A percentile compares a stretch with the other conserved stretches of the same genome.
These are phyloP conservation scores for Urophycis tenuis DNA, from an alignment of 2,797 vertebrate species.

Conservation along the genomic window DNA sequence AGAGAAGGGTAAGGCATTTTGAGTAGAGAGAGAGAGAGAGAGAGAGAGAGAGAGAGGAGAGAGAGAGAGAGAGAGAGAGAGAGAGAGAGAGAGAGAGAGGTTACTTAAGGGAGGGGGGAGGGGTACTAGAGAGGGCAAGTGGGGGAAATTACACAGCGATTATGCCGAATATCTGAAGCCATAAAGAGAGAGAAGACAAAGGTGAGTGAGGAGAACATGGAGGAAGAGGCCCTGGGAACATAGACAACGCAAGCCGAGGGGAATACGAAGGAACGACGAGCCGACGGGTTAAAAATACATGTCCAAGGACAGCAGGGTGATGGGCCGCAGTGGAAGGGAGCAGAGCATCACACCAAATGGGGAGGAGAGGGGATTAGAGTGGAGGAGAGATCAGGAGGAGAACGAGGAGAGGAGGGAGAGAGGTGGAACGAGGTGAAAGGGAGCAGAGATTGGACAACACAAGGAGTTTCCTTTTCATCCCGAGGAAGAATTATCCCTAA, in stretches of 20 bases:
- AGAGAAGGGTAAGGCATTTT: not conserved
- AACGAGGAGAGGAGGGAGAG: conserved; percentile 14
- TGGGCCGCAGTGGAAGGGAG: conserved; percentile 27
- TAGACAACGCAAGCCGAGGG: not conserved
- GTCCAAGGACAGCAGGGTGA: not conserved
- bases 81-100: conserved; percentile 2
- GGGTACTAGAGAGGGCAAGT: conserved; percentile 16
- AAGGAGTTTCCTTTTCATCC: conserved; percentile 41
- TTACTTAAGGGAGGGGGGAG: conserved; percentile 20
- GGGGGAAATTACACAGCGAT: not conserved
- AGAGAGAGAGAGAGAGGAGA: not conserved
- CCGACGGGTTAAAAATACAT: not conserved
- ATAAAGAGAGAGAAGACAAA: not conserved
- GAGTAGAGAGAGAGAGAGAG: not conserved
- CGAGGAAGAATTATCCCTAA: conserved; percentile 52
- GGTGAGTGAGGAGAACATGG: conserved; percentile 1
- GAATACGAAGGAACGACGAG: not conserved
- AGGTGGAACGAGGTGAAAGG: conserved; percentile 16
- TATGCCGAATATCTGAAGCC: not conserved
- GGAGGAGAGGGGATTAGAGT: conserved; percentile 19
- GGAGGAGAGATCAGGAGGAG: conserved; percentile 14
- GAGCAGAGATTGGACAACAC: conserved; percentile 2
- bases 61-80: not conserved
- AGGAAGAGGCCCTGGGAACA: not conserved
- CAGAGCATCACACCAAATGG: conserved; percentile 24